Evolutionary conservation across 1,140 invertebrate species (phyloP).

Genomic region (Drosophila paulistorum): DNA sequence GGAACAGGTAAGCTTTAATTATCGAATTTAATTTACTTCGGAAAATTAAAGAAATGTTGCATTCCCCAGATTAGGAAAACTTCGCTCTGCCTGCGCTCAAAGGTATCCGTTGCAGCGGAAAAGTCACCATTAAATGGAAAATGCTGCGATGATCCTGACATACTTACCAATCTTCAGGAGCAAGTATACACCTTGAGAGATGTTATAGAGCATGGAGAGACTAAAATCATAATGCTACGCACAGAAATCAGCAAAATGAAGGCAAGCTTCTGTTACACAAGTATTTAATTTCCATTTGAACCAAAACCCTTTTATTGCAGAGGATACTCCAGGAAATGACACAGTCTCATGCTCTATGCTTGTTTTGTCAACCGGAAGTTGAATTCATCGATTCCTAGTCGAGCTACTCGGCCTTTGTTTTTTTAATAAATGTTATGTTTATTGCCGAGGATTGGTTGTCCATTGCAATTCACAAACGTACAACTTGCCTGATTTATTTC

Average conservation of each 20-base stretch:
- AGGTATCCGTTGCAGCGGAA: not conserved
- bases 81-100: slow-evolving; percentile 41
- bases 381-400: slow-evolving; percentile 4
- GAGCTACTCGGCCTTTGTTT: not conserved
- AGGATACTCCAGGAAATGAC: slow-evolving; percentile 23
- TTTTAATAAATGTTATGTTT: not conserved
- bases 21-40: not conserved
- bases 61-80: slow-evolving; percentile 44
- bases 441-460: not conserved
- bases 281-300: not conserved
- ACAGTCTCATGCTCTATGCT: slow-evolving; percentile 10
- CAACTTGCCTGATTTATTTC: not conserved
- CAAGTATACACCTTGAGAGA: slow-evolving; percentile 36
- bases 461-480: not conserved
- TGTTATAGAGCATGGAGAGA: slow-evolving; percentile 37
- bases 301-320: slow-evolving; percentile 10
- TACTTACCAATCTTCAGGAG: slow-evolving; percentile 24
- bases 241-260: slow-evolving; percentile 52
- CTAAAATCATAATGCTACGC: slow-evolving; percentile 52
- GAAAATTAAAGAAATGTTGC: not conserved
- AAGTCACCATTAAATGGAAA: not conserved
- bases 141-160: slow-evolving; percentile 16
- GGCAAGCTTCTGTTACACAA: slow-evolving; percentile 31
- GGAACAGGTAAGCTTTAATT: slow-evolving; percentile 26
- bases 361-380: slow-evolving; percentile 14